A percentile compares a stretch with the other conserved stretches of the same genome.
These are phyloP conservation scores for Gandaritis pyraliata DNA, from an alignment of 2,888 invertebrate genomes.

Conservation along the genomic window DNA sequence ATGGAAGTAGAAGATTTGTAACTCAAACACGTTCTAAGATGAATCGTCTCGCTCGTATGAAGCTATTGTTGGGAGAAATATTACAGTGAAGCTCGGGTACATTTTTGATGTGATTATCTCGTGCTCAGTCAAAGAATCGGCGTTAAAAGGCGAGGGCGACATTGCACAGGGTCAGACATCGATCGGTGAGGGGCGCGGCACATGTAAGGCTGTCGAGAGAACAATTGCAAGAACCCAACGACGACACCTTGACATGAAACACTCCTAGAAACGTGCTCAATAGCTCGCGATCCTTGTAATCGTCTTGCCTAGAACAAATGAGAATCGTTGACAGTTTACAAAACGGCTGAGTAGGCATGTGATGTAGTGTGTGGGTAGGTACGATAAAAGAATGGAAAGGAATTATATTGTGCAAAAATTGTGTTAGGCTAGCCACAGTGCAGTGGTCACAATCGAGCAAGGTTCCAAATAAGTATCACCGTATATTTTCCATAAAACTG, in stretches of 20 bases:
- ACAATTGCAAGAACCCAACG: conserved; percentile 53
- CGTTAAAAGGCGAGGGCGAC: conserved; percentile 66
- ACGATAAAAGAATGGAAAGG: background rate
- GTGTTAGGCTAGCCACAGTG: no score
- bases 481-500: conserved; percentile 10
- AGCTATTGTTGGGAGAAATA: conserved; percentile 27
- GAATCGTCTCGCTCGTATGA: conserved; percentile 22
- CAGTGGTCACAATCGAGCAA: no score
- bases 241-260: conserved; percentile 44
- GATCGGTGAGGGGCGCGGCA: conserved; percentile 64
- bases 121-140: conserved; percentile 61
- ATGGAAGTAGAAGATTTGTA: conserved; percentile 54
- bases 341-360: conserved; percentile 29
- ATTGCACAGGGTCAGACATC: conserved; percentile 74
- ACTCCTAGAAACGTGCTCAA: conserved; percentile 43
- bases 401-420: background rate
- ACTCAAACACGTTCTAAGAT: conserved; percentile 31
- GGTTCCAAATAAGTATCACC: conserved; percentile 5
- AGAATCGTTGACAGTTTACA: conserved; percentile 42
- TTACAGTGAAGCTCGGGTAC: conserved; percentile 20
- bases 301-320: conserved; percentile 43
- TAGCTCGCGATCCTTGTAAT: conserved; percentile 31
- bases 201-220: conserved; percentile 53
- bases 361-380: background rate
- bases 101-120: conserved; percentile 43